Base-by-base conservation (phyloP, 2,113 vertebrate genomes). In the Pachypanchax playfairii region DNA sequence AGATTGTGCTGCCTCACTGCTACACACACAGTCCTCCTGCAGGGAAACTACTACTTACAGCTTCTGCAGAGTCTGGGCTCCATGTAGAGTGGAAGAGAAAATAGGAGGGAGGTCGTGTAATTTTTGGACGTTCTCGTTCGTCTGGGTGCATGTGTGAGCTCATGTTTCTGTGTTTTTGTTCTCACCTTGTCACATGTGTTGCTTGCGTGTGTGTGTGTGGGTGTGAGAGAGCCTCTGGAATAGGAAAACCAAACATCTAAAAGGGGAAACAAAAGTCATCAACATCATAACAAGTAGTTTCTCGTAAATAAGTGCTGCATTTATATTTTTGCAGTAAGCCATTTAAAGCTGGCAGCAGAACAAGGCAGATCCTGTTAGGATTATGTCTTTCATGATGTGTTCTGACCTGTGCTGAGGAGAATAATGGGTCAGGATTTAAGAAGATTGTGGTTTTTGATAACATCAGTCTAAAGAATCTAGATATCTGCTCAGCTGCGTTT, bases 251-350 rank as follows among this genome's bases (percentile, higher is more conserved):
- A 77, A 83, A 74, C 69, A 63, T 72, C 61, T 70, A 68, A 77
- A 68, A 61, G 42, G 65, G 48, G 70, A 88, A 87, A 70, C 71
- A 77, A 73, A 70, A 78, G 70, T 87, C 65, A 85, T 83, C 67
- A 54, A 77, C 70, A 84, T 90, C 71, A 85, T 84, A 75, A 84
- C 53, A 55, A 83, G 68, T 44, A 53, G 65, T 83, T 48, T 85
- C 68, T 82, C 52, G 69, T 70, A 82, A 85, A 82, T 88, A 85
- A 78, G 65, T 59, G 59, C 77, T 61, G 75, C 71, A 63, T 86
- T 88, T 88, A 64, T 83, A 71, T 75, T 85, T 48, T 87, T 91
- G 84, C 84, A 70, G 81, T 86, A 87, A 90, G 75, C 80, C 77
- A 78, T 90, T 89, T 85, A 79, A 64, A 71, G 24, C 73, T 82